Evolutionary conservation across 64 coral and sea anemone genomes (phyloP), one percentile per base, ranked within the genome.

Genomic region (Exaiptasia diaphana): DNA sequence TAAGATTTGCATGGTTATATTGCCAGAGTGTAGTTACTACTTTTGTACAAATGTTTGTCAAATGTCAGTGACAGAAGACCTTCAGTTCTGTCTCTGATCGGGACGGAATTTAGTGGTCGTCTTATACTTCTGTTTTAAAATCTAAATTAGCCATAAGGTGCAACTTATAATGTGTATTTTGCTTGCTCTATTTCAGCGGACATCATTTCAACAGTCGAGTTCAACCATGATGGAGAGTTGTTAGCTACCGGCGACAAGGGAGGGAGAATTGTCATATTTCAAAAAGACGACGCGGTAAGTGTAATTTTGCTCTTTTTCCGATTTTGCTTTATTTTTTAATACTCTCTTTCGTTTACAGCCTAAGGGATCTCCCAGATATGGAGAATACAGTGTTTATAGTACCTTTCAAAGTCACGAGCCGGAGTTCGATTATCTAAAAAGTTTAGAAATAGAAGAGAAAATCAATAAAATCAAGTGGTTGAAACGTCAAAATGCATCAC

Each of bases 401-500:
- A 99, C 95, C 24, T 99, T 99, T 57, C 95, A 99, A 82, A 99
- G 95, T 63, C 95, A 99, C 76, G 95, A 99, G 44, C 95, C 95
- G 0, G 95, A 99, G 75, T 99, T 99, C 78, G 95, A 99, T 89
- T 99, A 99, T 53, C 72, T 99, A 9, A 99, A 99, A 67, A 92
- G 89, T 80, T 82, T 99, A 73, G 95, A 99, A 84, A 99, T 99
- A 73, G 95, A 99, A 76, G 95, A 99, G 59, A 99, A 99, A 87
- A 99, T 99, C 30, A 99, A 99, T 55, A 92, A 99, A 79, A 99
- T 99, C 73, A 99, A 93, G 50, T 99, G 95, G 95, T 53, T 99
- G 40, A 93, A 74, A 74, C 90, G 95, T 8, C 90, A 92, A 54
- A 99, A 99, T 74, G 86, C 86, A 45, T 85, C 95, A 50, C 95